These are phyloP conservation scores for Halesus radiatus DNA, from an alignment of 1,140 invertebrate species.

Conservation along the genomic window DNA sequence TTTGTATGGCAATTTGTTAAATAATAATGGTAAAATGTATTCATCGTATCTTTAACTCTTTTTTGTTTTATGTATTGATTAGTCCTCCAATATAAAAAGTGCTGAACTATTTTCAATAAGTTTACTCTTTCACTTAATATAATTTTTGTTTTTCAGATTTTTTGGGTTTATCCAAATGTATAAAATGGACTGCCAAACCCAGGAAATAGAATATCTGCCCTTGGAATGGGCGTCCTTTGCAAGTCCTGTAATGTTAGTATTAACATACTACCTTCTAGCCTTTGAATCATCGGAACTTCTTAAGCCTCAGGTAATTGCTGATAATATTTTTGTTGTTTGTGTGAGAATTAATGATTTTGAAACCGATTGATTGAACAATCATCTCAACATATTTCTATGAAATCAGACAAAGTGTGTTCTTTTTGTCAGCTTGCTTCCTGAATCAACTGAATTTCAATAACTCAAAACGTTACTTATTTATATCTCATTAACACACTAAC, in stretches of 20 bases:
- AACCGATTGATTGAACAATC: no score
- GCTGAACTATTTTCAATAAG: no score
- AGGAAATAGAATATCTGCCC: slow-evolving; percentile 71
- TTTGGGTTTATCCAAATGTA: slow-evolving; percentile 77
- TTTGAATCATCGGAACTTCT: slow-evolving; percentile 79
- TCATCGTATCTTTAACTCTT: no score
- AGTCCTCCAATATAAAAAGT: no score
- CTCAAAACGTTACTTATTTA: not conserved
- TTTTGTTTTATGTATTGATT: no score
- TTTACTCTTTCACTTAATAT: not conserved
- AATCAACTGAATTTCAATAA: no score
- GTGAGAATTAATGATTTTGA: no score
- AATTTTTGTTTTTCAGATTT: slow-evolving; percentile 71
- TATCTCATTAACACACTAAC: slow-evolving; percentile 1
- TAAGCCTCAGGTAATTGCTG: slow-evolving; percentile 75
- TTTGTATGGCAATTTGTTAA: no score
- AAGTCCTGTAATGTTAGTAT: slow-evolving; percentile 81
- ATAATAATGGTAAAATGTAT: no score
- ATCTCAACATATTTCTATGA: no score
- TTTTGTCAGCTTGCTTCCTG: not conserved
- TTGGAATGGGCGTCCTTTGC: slow-evolving; percentile 80
- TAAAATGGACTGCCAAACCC: slow-evolving; percentile 74
- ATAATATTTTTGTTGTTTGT: no score
- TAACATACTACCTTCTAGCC: slow-evolving; percentile 81
- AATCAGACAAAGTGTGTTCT: not conserved